These are phyloP conservation scores for Actinemys pallida DNA, from an alignment of 2,113 vertebrate species.

Conservation along the genomic window DNA sequence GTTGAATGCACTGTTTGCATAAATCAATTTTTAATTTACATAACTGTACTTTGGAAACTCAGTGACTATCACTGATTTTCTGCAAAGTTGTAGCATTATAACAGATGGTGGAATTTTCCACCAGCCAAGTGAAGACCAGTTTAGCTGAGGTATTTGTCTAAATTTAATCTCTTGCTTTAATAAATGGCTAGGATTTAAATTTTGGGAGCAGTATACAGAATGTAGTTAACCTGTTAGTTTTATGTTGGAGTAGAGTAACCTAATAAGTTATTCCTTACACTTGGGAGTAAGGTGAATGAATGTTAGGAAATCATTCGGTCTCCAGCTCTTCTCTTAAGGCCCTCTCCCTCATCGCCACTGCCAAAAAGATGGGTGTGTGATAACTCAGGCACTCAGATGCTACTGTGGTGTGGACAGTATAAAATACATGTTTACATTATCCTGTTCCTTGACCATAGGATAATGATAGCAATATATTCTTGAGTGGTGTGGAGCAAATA, in stretches of 20 bases:
- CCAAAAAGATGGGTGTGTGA: slow-evolving; percentile 16
- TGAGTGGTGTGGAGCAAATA: slow-evolving; percentile 3
- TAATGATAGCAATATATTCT: not conserved
- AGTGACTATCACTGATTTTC: slow-evolving; percentile 46
- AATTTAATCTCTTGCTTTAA: slow-evolving; percentile 50
- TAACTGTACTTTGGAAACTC: slow-evolving; percentile 55
- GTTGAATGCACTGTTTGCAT: slow-evolving; percentile 8
- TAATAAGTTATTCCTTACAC: not conserved
- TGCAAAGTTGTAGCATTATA: slow-evolving; percentile 57
- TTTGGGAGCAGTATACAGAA: not conserved
- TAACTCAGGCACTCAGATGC: slow-evolving; percentile 12
- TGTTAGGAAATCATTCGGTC: not conserved
- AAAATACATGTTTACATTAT: not conserved
- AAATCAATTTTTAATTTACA: slow-evolving; percentile 55
- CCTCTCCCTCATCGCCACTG: slow-evolving; percentile 12
- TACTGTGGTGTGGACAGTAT: not conserved
- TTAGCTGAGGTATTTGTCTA: slow-evolving; percentile 54
- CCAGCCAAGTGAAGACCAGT: slow-evolving; percentile 60
- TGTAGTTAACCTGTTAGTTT: not conserved
- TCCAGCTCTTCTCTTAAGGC: slow-evolving; percentile 22
- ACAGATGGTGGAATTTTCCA: slow-evolving; percentile 65
- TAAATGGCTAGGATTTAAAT: not conserved
- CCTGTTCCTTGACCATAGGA: not conserved
- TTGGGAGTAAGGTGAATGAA: not conserved
- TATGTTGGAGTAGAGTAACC: not conserved